Evolutionary conservation across 2,888 invertebrate species (phyloP).

Genomic region (Sesia bembeciformis): DNA sequence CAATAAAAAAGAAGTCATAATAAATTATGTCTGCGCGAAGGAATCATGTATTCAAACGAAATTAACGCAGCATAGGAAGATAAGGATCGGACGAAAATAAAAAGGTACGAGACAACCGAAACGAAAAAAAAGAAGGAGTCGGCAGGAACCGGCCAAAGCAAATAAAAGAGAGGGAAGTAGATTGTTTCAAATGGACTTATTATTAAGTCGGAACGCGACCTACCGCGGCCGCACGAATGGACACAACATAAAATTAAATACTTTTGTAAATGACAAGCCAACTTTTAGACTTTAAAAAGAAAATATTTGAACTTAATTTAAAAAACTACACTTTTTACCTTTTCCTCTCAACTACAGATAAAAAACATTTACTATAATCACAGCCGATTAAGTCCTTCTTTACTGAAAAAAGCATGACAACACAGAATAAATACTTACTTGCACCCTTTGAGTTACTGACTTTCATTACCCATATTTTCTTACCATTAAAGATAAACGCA

Average conservation of each 20-base stretch:
- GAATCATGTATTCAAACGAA: conserved; percentile 12
- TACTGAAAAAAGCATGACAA: too few species aligned
- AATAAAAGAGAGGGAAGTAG: conserved; percentile 34
- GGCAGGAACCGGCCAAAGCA: conserved; percentile 16
- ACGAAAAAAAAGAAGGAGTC: conserved; percentile 5
- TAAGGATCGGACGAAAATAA: conserved; percentile 10
- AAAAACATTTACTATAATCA: too few species aligned
- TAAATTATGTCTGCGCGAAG: conserved; percentile 5
- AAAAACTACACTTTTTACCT: too few species aligned
- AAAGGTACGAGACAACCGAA: conserved; percentile 31
- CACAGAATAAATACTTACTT: too few species aligned
- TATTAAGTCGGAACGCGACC: conserved; percentile 38
- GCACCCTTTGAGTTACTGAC: too few species aligned
- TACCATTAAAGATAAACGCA: too few species aligned
- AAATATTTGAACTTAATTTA: too few species aligned
- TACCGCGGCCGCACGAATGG: conserved; percentile 28
- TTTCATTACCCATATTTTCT: too few species aligned
- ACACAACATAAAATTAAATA: background rate
- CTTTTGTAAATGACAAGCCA: too few species aligned
- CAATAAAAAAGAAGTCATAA: conserved; percentile 1
- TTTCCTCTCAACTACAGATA: too few species aligned
- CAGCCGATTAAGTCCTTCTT: too few species aligned
- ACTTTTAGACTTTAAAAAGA: too few species aligned
- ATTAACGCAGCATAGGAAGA: conserved; percentile 13
- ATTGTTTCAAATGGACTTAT: conserved; percentile 56